Base-by-base conservation (phyloP, 2,888 invertebrate genomes). In the Nemotelus nigrinus region DNA sequence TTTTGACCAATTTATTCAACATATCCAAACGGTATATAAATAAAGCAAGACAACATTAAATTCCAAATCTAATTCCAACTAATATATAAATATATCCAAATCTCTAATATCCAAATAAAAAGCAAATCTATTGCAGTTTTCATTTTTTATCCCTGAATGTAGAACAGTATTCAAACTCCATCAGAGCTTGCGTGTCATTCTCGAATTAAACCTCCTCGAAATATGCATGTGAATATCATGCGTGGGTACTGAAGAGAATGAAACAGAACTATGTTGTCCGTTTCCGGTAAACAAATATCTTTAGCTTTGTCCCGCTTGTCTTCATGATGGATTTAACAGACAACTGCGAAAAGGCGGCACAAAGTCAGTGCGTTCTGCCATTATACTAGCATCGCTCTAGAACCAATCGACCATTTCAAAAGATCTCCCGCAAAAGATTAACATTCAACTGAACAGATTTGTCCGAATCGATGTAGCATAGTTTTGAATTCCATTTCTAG, bases 221-320 rank as follows among this genome's bases (percentile, higher is more conserved):
- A 65, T n/a, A 65, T 65, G 65, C 65, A 65, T 65, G 47, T 45
- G 47, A 65, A 65, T 65, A 65, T 39, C 45, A 44, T 65, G 65
- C 41, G n/a, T 45, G 39, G 5, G 41, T 25, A 25, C 65, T 65
- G 4, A 3, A 50, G n/a, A 44, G 65, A 65, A 65, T 65, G 65
- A 65, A 65, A 45, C 45, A 41, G 25, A 63, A 63, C 63, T 39
- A 39, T 63, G n/a, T 8, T 65, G 65, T 65, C n/a, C 45, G 47
- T 47, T 65, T 65, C 65, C 65, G 65, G 65, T 65, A 65, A 65
- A 65, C 65, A 65, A 65, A 65, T 65, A 44, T n/a, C 7, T 3
- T 65, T 45, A 44, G n/a, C 25, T 25, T 1, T 25, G 25, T 0
- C 1, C 25, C 45, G n/a, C 25, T 65, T 47, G 47, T 65, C 65